A percentile compares a stretch with the other conserved stretches of the same genome.
These are phyloP conservation scores for Dolichotis patagonum DNA, from an alignment of 2,113 vertebrate genomes.

Conservation along the genomic window DNA sequence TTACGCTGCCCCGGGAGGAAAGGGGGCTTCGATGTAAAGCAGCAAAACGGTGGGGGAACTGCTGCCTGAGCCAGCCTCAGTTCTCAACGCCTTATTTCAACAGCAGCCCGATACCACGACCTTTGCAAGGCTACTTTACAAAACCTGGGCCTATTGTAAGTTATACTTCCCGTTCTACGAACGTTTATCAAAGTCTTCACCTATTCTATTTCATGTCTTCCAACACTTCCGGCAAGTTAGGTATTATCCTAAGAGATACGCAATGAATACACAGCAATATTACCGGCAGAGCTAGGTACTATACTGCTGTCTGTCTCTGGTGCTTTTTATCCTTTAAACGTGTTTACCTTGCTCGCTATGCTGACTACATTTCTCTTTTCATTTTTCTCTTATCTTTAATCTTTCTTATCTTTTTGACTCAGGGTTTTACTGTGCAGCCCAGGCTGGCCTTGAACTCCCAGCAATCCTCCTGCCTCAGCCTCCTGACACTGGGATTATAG, in stretches of 20 bases:
- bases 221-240: neutral
- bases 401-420: neutral
- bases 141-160: neutral
- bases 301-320: accelerated
- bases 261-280: accelerated
- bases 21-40: neutral
- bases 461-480: neutral
- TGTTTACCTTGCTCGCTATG: neutral
- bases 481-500: neutral
- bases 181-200: neutral
- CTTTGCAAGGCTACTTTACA: neutral
- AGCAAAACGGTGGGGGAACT: neutral
- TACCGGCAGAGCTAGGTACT: neutral
- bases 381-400: neutral
- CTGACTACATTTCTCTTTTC: neutral
- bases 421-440: neutral
- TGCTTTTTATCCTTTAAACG: no score
- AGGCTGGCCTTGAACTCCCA: neutral
- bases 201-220: neutral
- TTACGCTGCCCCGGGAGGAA: accelerated
- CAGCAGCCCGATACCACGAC: no score
- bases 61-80: neutral
- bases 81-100: neutral
- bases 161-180: neutral
- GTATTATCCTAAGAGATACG: neutral